Evolutionary conservation across 2,888 invertebrate genomes (phyloP), one percentile per base, ranked within the genome.

Genomic region (Tinea semifulvella): DNA sequence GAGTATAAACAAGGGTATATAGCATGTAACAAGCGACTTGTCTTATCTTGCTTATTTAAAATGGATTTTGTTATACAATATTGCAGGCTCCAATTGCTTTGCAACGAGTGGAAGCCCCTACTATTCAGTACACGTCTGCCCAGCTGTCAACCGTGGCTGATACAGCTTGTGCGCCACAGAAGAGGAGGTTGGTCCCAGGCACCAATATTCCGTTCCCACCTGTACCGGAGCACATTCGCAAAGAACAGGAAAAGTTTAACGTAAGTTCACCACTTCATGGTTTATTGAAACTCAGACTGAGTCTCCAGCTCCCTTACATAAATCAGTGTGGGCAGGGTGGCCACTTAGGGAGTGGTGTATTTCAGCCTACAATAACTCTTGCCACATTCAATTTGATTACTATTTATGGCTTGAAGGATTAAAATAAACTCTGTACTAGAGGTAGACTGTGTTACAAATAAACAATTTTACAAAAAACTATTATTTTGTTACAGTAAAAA

Each of bases 31-130:
- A 19, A 35, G 3, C 19, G 4, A n/a, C 14, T 31, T 2, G 2
- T n/a, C 31, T 31, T 18, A 18, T 36, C 36, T 18, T 36, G 2
- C 6, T 22, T 22, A 5, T 22, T 8, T 8, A 22, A 7, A 8
- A 22, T 3, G 2, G 4, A 16, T 2, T 10, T 10, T 18, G 3
- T 36, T 25, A 40, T 40, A 20, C 2, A 3, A 22, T 40, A n/a
- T 51, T 36, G 43, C 51, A 80, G 80, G 75, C 65, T 50, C 80
- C 80, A 42, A 65, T 75, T 50, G 72, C 76, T 44, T 54, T 79
- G 61, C 77, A 79, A 68, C 67, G 73, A 59, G 76, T 67, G 58
- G 80, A 80, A 46, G 59, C 65, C 1, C 75, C 79, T 1, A 49
- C 54, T 20, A 72, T 80, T 53, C 56, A 65, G 51, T 76, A 81